Conservation (phyloP, 2,888 invertebrate genomes). For the Tipula helvola region DNA sequence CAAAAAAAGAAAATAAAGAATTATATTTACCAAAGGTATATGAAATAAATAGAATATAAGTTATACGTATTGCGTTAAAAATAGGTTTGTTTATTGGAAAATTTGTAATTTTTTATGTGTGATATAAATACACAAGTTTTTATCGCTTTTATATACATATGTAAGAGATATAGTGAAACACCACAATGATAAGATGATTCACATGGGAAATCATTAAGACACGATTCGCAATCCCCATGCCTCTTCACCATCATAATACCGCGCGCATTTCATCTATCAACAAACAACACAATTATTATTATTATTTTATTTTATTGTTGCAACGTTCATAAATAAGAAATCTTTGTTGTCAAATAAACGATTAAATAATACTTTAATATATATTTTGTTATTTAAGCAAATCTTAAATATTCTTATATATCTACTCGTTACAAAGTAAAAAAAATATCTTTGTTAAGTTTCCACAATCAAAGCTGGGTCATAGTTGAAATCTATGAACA, state of each 20-base stretch:
- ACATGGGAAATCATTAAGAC: neutral
- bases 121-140: neutral
- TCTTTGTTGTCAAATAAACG: neutral
- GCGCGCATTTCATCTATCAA: too few species aligned
- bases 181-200: neutral
- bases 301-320: too few species aligned
- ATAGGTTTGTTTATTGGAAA: slow-evolving; percentile 4
- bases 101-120: neutral
- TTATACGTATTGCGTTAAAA: neutral
- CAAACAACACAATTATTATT: too few species aligned
- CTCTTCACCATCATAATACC: neutral
- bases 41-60: neutral
- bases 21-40: neutral
- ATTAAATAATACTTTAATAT: neutral
- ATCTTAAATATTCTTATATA: neutral
- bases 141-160: neutral
- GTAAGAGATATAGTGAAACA: neutral
- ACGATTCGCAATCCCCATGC: neutral
- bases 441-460: neutral
- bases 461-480: neutral
- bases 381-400: neutral
- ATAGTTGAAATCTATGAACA: neutral
- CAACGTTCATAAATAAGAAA: neutral
- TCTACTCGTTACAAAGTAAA: neutral
- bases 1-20: neutral